These are phyloP conservation scores for Rhodeus uyekii DNA, from an alignment of 2,797 vertebrate genomes.

Conservation along the genomic window DNA sequence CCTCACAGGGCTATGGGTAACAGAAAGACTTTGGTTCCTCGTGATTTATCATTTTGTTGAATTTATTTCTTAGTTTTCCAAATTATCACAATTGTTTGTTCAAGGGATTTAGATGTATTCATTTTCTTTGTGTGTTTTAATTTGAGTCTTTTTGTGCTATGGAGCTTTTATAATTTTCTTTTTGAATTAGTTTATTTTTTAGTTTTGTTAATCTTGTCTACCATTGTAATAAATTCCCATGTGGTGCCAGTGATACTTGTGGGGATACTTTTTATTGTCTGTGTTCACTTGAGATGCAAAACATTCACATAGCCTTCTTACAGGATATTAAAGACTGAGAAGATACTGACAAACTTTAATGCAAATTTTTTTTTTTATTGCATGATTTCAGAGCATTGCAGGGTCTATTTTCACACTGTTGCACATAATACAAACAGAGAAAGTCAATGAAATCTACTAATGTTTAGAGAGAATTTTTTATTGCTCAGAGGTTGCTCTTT, in stretches of 20 bases:
- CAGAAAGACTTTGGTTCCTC: too few relatives aligned
- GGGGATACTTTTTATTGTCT: constrained; percentile 18
- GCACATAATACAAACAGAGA: background rate
- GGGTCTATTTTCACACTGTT: background rate
- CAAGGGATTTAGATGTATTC: too few relatives aligned
- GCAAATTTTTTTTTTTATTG: constrained; percentile 1
- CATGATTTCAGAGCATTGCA: background rate
- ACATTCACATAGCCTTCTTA: constrained; percentile 14
- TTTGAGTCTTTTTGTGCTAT: too few relatives aligned
- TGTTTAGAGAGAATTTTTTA: background rate
- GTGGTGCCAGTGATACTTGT: background rate
- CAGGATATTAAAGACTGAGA: constrained; percentile 18
- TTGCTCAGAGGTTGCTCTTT: background rate
- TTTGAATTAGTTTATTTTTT: too few relatives aligned
- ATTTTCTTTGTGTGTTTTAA: too few relatives aligned
- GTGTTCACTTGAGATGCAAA: constrained; percentile 29
- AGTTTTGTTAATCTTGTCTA: too few relatives aligned
- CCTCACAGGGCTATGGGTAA: too few relatives aligned
- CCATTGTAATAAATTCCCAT: constrained; percentile 41
- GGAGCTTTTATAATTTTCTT: too few relatives aligned
- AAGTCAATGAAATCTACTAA: background rate
- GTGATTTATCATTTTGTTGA: too few relatives aligned
- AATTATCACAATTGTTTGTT: too few relatives aligned
- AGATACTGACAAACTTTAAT: background rate
- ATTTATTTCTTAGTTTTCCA: too few relatives aligned